Base-by-base conservation (phyloP, 2,797 vertebrate species). In the Uromys caudimaculatus region DNA sequence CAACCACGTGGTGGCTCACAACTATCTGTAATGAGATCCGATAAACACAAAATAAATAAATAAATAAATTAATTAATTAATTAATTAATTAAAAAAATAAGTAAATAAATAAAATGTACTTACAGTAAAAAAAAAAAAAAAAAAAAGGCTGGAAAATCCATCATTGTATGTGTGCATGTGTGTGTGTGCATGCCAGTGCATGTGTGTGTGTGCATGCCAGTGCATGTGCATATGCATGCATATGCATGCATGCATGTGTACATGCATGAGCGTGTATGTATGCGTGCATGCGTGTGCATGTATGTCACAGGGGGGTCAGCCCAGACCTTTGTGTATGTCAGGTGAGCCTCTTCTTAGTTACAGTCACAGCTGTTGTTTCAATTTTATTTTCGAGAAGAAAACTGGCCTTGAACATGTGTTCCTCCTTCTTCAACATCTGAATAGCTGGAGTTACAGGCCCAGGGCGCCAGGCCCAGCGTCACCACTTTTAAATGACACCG, bases 251-350 rank as follows among this genome's bases (percentile, higher is more conserved):
- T 79, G 8, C 24, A 1, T 47, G 73, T 79, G 12, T 56, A 60
- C 9, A 7, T 60, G 3, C 54, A 0, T 84, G 11, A 5, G 4
- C 47, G 12, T 41, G 78, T 29, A 5, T 60, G 23, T 10, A 62
- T 62, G 60, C 0, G 58, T 8, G 6, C 9, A 4, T 64, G 60
- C 0, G 1, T 82, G n/a, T 44, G 24, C 3, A 2, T 1, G 19
- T 12, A 44, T 64, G 16, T 67, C 29, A 47, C 29, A 23, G 10
- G 41, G 41, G 29, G 29, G 23, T 50, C 44, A 12, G 5, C 60
- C 60, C 44, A 67, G 27, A 21, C 21, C 6, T 64, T 64, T 64
- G 58, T 6, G 21, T 2, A 13, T 23, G 75, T 67, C 29, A 50
- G 44, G 75, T 13, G 14, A 58, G 5, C 6, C 23, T 38, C 11